Evolutionary conservation across 2,888 invertebrate species (phyloP), one percentile per base, ranked within the genome.

Genomic region (Tenthredo livida): DNA sequence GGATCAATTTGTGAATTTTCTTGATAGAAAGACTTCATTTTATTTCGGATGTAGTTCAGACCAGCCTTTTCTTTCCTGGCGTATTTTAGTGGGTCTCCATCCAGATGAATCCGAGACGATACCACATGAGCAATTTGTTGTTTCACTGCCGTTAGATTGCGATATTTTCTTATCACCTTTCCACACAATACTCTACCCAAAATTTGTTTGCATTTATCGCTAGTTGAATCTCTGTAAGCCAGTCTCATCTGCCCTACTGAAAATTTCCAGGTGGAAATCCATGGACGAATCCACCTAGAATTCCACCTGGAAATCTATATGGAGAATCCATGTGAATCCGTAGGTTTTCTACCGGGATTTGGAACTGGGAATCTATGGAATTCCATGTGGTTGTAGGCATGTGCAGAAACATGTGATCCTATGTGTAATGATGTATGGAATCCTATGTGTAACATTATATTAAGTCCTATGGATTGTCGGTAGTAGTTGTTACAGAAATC

Each of bases 1-100:
- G 73, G 73, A 73, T 73, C 73, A 25, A 73, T 73, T 73, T 73
- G 73, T 9, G n/a, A 17, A 43, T 73, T 33, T 25, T 73, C 43
- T 73, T 73, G 33, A 5, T 15, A 73, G 29, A 73, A 73, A 21
- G 7, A 9, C n/a, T 73, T 73, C 0, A 73, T 73, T 1, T 73
- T 7, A 7, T 7, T 9, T 73, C 29, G 15, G 10, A 73, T 73
- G 43, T 2, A 43, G 7, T 7, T 40, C n/a, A 17, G 73, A 25
- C 40, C 73, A 17, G 73, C 73, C 29, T 73, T 73, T 25, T n/a
- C n/a, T n/a, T 73, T 73, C 25, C n/a, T 73, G 2, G 10, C 4
- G n/a, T 73, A 73, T 29, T 73, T 73, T n/a, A 73, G 43, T 6
- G 73, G 73, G n/a, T 73, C 73, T 73, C n/a, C 4, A 10, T 21